Evolutionary conservation across 2,888 invertebrate genomes (phyloP).

Genomic region (Euphydryas editha): DNA sequence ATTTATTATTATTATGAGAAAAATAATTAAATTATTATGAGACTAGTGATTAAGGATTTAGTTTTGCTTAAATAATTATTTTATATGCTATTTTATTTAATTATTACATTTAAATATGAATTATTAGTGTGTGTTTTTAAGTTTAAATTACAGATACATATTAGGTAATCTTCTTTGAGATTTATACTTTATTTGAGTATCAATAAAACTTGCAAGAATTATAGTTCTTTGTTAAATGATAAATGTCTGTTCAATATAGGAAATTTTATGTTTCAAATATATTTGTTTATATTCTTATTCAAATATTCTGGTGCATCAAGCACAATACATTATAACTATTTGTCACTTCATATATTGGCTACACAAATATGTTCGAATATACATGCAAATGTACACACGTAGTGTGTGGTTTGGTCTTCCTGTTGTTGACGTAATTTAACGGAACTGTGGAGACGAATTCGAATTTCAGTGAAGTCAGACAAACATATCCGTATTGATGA

Average conservation of each 20-base stretch:
- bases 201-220: background rate
- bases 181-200: no score
- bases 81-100: no score
- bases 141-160: no score
- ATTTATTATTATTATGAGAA: no score
- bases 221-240: background rate
- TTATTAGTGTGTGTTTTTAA: no score
- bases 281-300: background rate
- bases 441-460: slow-evolving; percentile 24
- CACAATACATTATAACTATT: background rate
- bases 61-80: no score
- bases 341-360: slow-evolving; percentile 10
- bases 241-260: background rate
- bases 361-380: slow-evolving; percentile 13
- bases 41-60: no score
- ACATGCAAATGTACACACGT: slow-evolving; percentile 21
- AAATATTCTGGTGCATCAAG: background rate
- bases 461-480: slow-evolving; percentile 29
- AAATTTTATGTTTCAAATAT: background rate
- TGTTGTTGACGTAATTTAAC: slow-evolving; percentile 30
- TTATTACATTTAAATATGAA: no score
- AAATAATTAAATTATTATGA: no score
- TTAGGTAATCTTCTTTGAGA: no score
- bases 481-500: slow-evolving; percentile 18
- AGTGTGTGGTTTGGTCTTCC: slow-evolving; percentile 21